phyloP scores from a whole-genome alignment of 2,888 invertebrate genomes.

The Drosophila sordidula region DNA sequence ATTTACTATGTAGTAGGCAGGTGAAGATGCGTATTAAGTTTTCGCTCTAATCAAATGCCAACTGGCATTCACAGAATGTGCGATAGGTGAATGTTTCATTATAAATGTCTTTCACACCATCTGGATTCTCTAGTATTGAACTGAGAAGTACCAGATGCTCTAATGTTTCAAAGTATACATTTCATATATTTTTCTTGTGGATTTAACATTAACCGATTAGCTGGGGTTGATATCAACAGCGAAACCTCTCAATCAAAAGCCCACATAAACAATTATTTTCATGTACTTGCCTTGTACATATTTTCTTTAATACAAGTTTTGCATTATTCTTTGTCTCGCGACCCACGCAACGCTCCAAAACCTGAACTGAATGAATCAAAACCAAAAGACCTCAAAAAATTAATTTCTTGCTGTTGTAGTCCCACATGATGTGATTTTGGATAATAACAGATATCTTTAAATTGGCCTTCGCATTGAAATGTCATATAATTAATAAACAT shows the following conservation, averaged over 20 bases:
- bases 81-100: not conserved
- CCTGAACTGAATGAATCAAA: conserved; percentile 37
- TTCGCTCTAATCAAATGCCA: conserved; percentile 3
- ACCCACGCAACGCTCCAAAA: conserved; percentile 52
- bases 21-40: conserved; percentile 27
- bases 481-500: conserved; percentile 30
- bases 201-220: conserved; percentile 15
- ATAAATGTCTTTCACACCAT: not conserved
- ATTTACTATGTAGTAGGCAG: conserved; percentile 35
- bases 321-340: conserved; percentile 15
- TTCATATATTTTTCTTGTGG: conserved; percentile 1
- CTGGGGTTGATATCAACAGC: conserved; percentile 6
- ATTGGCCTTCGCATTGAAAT: conserved; percentile 66
- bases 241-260: conserved; percentile 41
- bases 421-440: conserved; percentile 35
- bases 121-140: not conserved
- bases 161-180: not conserved
- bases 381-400: conserved; percentile 50
- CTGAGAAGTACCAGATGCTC: not conserved
- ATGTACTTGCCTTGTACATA: conserved; percentile 1
- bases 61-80: conserved; percentile 2
- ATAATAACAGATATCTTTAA: conserved; percentile 33
- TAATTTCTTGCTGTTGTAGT: conserved; percentile 23
- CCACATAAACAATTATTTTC: conserved; percentile 39
- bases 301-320: conserved; percentile 22